Conservation (phyloP, 1,140 invertebrate species). For the Drosophila sp. region DNA sequence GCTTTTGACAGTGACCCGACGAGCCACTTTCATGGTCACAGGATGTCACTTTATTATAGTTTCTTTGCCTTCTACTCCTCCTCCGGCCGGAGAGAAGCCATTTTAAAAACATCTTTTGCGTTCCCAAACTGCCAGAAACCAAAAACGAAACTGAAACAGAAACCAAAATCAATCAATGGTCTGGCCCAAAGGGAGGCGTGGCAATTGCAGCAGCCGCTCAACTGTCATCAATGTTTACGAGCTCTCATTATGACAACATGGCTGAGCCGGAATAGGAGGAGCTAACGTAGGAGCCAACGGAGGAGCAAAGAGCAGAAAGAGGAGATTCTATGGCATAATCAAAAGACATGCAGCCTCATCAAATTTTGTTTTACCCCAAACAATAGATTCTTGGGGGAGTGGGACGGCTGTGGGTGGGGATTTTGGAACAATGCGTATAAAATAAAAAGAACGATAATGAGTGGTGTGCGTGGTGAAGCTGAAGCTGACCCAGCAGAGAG, state of each 20-base stretch:
- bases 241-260: constrained; percentile 66
- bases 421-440: constrained; percentile 63
- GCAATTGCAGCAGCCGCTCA: constrained; percentile 28
- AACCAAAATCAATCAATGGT: constrained; percentile 64
- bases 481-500: constrained; percentile 47
- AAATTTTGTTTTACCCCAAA: constrained; percentile 44
- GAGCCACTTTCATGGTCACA: constrained; percentile 50
- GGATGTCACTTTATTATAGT: constrained; percentile 56
- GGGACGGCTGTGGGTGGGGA: not conserved
- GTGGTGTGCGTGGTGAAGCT: constrained; percentile 52
- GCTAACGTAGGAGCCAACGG: not conserved
- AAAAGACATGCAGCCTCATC: constrained; percentile 75
- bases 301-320: not conserved
- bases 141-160: constrained; percentile 18
- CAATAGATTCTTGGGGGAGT: constrained; percentile 8
- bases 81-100: constrained; percentile 22
- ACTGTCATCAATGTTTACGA: constrained; percentile 82
- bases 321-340: constrained; percentile 58
- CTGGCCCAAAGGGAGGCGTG: constrained; percentile 22
- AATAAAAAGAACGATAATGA: constrained; percentile 72
- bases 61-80: not conserved
- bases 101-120: constrained; percentile 32
- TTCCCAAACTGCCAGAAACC: constrained; percentile 26
- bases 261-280: constrained; percentile 1
- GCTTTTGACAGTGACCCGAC: constrained; percentile 19